Evolutionary conservation across 2,888 invertebrate genomes (phyloP), one percentile per base, ranked within the genome.

Genomic region (Acrobasis suavella): DNA sequence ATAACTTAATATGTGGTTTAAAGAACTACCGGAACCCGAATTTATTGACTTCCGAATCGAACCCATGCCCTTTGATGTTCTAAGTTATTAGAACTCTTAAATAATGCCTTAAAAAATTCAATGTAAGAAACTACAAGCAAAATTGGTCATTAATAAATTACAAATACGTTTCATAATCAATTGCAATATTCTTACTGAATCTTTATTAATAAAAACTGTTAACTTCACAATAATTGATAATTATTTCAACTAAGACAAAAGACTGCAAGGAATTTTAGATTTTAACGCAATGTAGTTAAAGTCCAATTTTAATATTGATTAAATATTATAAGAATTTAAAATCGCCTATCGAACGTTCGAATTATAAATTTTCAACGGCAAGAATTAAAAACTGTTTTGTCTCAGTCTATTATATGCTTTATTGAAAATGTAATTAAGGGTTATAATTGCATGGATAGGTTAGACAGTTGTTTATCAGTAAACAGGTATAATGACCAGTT

Each of bases 401-500:
- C 64, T 63, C 64, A 67, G 64, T 56, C 15, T 5, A 68, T 65
- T 65, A 65, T 65, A 1, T 59, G 50, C 60, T 65, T 60, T 69
- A 68, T 60, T 12, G 0, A 0, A 1, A 37, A 17, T 8, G 0
- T 0, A 0, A 55, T 62, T 71, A 72, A 65, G 67, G 67, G 56
- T 15, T 64, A 59, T 62, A 65, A 74, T 58, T 15, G 9, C 68
- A 67, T 54, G 61, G n/a, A 22, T 16, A 61, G 16, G 32, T 64
- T 70, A 71, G 65, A 70, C 54, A 71, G 70, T 77, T 74, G 72
- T 78, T 81, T 79, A 79, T 80, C 77, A 70, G 75, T 71, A 74
- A 75, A 74, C 74, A 72, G 76, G 74, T 74, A 76, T 81, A 81
- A 82, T 80, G 76, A 76, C 70, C 77, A 77, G 78, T 80, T 83